These are phyloP conservation scores for Hyposoter dolosus DNA, from an alignment of 2,888 invertebrate species.

Conservation along the genomic window DNA sequence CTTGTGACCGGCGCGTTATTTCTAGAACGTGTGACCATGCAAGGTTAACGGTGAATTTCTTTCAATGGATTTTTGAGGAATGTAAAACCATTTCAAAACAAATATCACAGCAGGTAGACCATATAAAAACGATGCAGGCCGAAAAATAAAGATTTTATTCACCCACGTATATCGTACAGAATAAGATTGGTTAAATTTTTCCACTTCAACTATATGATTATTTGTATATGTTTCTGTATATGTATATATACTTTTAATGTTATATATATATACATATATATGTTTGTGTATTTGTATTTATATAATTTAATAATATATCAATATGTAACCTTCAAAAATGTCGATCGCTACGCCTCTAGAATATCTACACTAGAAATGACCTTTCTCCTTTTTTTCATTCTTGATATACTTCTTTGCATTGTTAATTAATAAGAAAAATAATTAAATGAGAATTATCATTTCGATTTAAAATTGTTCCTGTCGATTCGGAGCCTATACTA, in stretches of 20 bases:
- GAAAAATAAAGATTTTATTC: conserved; percentile 83
- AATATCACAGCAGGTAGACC: conserved; percentile 72
- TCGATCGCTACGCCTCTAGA: conserved; percentile 74
- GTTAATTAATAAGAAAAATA: conserved; percentile 48
- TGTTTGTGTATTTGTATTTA: conserved; percentile 69
- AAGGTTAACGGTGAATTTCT: no score
- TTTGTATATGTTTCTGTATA: conserved; percentile 64
- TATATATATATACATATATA: conserved; percentile 68
- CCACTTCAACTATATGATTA: conserved; percentile 73
- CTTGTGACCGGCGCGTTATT: no score
- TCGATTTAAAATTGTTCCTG: conserved; percentile 62
- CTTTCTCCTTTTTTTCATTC: conserved; percentile 39
- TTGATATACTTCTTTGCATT: conserved; percentile 22
- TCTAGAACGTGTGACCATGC: no score
- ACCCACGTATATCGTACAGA: conserved; percentile 81
- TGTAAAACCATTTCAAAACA: conserved; percentile 2
- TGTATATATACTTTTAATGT: conserved; percentile 69
- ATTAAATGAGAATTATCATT: conserved; percentile 45
- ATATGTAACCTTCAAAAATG: conserved; percentile 71
- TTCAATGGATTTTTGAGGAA: no score
- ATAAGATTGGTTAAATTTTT: conserved; percentile 80
- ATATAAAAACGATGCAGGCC: conserved; percentile 81
- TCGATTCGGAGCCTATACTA: conserved; percentile 52
- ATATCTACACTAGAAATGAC: conserved; percentile 75
- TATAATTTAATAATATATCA: conserved; percentile 68